Percentiles rank a stretch among this genome's conserved stretches.
These are phyloP conservation scores for Parotocinclus haroldoi DNA, from an alignment of 2,797 vertebrate genomes.

Conservation along the genomic window DNA sequence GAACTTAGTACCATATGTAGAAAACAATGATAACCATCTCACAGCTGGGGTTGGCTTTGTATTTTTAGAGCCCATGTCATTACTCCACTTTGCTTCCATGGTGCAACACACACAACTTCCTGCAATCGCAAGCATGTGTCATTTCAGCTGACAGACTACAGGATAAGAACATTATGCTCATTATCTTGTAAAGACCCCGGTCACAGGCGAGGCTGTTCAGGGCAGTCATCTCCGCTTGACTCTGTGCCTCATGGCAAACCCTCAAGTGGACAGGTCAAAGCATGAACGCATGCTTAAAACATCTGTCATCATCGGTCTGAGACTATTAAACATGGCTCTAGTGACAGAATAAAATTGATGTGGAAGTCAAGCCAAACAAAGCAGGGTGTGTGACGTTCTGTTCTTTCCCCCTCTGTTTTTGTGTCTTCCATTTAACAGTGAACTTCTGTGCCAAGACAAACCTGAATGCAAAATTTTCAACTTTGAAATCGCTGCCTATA, in stretches of 20 bases:
- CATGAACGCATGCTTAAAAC: slow-evolving; percentile 25
- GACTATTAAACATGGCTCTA: slow-evolving; percentile 28
- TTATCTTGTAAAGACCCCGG: slow-evolving; percentile 52
- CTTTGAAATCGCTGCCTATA: slow-evolving; percentile 28
- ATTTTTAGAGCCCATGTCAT: not conserved
- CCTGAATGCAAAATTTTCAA: slow-evolving; percentile 21
- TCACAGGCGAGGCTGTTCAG: slow-evolving; percentile 42
- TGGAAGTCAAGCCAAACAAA: not conserved
- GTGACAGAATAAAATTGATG: slow-evolving; percentile 39
- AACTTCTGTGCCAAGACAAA: not conserved
- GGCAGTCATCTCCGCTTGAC: slow-evolving; percentile 46
- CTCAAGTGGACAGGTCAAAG: slow-evolving; percentile 41
- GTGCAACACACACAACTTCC: not conserved
- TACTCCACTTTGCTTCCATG: slow-evolving; percentile 3
- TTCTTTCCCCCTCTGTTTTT: slow-evolving; percentile 7
- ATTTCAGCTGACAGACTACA: slow-evolving; percentile 7
- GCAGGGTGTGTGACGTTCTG: not conserved
- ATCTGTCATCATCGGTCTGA: slow-evolving; percentile 48
- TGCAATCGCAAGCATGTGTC: slow-evolving; percentile 5
- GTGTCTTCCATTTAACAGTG: slow-evolving; percentile 10
- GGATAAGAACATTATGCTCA: slow-evolving; percentile 31
- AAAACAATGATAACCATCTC: slow-evolving; percentile 9
- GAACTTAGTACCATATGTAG: too few species aligned
- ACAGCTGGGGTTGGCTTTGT: slow-evolving; percentile 2
- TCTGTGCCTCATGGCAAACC: slow-evolving; percentile 34